Percentiles rank a stretch among this genome's conserved stretches.
These are phyloP conservation scores for Microchrysa polita DNA, from an alignment of 2,888 invertebrate genomes.

Conservation along the genomic window DNA sequence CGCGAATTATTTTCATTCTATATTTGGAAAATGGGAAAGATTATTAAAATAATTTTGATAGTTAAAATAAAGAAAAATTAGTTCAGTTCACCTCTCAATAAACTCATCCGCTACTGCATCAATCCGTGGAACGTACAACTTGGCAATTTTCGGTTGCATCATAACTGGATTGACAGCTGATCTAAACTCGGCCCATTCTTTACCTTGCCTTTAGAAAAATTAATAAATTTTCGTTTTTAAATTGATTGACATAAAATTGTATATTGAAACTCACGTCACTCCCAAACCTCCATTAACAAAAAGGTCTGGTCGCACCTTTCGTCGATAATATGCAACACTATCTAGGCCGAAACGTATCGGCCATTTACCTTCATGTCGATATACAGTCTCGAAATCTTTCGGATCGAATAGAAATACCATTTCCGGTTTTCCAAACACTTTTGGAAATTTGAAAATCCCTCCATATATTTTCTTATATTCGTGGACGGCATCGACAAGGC, in stretches of 20 bases:
- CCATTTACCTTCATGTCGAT: slow-evolving; percentile 66
- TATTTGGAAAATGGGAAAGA: no score
- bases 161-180: slow-evolving; percentile 74
- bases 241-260: no score
- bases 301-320: slow-evolving; percentile 57
- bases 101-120: slow-evolving; percentile 53
- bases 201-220: slow-evolving; percentile 66
- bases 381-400: slow-evolving; percentile 64
- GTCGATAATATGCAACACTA: slow-evolving; percentile 63
- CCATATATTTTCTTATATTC: slow-evolving; percentile 60
- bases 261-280: slow-evolving; percentile 53
- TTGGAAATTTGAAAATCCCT: slow-evolving; percentile 63
- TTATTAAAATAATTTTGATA: no score
- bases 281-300: slow-evolving; percentile 53
- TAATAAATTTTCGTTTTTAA: no score
- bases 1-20: slow-evolving; percentile 60
- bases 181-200: slow-evolving; percentile 73
- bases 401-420: slow-evolving; percentile 67
- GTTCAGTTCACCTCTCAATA: slow-evolving; percentile 13
- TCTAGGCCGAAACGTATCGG: slow-evolving; percentile 64
- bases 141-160: slow-evolving; percentile 70
- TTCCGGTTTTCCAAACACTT: slow-evolving; percentile 59
- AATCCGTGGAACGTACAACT: slow-evolving; percentile 66
- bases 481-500: slow-evolving; percentile 55
- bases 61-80: no score